These are phyloP conservation scores for Xanthorhoe spadicearia DNA, from an alignment of 2,888 invertebrate species.

Conservation along the genomic window DNA sequence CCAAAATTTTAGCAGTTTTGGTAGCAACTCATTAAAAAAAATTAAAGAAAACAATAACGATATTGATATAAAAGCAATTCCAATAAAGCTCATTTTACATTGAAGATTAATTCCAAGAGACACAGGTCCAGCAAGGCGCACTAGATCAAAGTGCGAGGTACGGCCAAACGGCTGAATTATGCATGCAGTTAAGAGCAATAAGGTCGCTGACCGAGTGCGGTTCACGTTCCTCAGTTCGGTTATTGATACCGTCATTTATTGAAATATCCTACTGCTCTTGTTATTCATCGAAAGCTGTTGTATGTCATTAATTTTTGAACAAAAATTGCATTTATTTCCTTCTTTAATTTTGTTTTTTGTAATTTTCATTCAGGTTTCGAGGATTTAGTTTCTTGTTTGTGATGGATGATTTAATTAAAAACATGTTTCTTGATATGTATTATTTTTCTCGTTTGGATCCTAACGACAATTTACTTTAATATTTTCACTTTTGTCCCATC, in stretches of 20 bases:
- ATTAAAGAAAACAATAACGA: not conserved
- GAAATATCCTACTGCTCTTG: constrained; percentile 28
- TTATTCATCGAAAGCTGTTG: not conserved
- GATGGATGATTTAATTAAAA: not conserved
- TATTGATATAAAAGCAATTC: not conserved
- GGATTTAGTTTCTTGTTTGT: not conserved
- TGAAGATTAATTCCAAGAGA: constrained; percentile 10
- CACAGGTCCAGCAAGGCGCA: constrained; percentile 21
- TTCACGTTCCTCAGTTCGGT: constrained; percentile 31
- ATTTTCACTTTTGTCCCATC: constrained; percentile 24
- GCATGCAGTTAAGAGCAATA: constrained; percentile 43
- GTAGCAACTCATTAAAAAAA: not conserved
- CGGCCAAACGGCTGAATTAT: constrained; percentile 42
- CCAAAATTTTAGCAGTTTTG: no score
- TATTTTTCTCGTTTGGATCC: not conserved
- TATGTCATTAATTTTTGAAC: not conserved
- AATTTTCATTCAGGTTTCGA: no score
- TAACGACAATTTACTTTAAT: not conserved
- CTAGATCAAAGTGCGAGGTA: constrained; percentile 40
- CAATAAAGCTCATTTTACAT: constrained; percentile 4
- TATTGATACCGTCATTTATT: constrained; percentile 34
- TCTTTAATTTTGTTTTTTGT: not conserved
- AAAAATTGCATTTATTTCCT: not conserved
- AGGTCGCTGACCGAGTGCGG: constrained; percentile 37
- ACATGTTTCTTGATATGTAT: not conserved